Evolutionary conservation across 2,888 invertebrate genomes (phyloP), one percentile per base, ranked within the genome.

Genomic region (Orthosia gothica): DNA sequence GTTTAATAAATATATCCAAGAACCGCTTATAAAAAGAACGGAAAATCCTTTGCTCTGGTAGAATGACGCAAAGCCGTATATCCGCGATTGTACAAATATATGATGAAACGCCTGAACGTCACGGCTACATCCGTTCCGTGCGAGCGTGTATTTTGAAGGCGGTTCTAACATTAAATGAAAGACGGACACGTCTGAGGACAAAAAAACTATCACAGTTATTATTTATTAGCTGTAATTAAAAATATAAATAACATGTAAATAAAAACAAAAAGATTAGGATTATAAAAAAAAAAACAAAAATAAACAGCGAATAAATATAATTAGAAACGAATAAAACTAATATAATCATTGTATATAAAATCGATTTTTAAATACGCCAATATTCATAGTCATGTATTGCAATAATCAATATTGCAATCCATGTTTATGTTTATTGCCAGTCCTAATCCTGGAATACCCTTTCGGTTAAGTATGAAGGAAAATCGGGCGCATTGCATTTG

Each of bases 1-100:
- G 32, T 58, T 58, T 18, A 32, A 58, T 26, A 58, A 58, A 58
- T 58, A 58, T 18, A 58, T 58, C 26, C 18, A 32, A 32, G 58
- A 58, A 58, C 26, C 58, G 18, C 18, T 58, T 18, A 58, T 32
- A 58, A 58, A 58, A 32, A 58, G 11, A 58, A 58, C 32, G 0
- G 26, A 58, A 32, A 58, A 58, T 32, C 58, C 18, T 58, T 58
- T 58, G 58, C 26, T 58, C 18, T 58, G 32, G 32, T 32, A 32
- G 58, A 58, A 32, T 32, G 26, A 58, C 58, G 58, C 18, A 58
- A 58, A 32, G 18, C 32, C 18, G 58, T 58, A 58, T 58, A 58
- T 58, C 58, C 32, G 58, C 58, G 32, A 58, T n/a, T 59, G 11
- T 54, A 54, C 9, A 54, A 54, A 54, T 54, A 54, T 20, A 54